These are phyloP conservation scores for Monoplex corrugatus DNA, from an alignment of 2,888 invertebrate species.

Conservation along the genomic window DNA sequence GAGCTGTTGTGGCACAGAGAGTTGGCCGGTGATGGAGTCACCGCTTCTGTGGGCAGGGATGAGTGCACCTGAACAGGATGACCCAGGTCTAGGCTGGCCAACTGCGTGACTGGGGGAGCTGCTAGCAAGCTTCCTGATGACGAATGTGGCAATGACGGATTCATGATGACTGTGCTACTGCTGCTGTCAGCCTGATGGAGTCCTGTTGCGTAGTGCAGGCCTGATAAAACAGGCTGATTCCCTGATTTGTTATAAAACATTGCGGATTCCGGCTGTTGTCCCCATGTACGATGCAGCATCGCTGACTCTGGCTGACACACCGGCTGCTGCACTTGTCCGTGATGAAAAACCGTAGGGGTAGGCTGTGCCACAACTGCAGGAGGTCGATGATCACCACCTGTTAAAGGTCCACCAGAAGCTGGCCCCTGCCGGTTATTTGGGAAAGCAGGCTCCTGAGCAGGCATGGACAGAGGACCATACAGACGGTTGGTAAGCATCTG, in stretches of 20 bases:
- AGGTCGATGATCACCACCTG: too few relatives aligned
- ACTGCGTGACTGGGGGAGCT: not conserved
- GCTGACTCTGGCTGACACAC: slow-evolving; percentile 7
- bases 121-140: not conserved
- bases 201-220: not conserved
- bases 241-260: not conserved
- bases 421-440: too few relatives aligned
- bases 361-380: not conserved
- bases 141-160: not conserved
- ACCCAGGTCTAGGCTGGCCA: not conserved
- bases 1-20: not conserved
- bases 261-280: slow-evolving; percentile 16
- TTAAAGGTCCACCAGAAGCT: not conserved
- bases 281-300: not conserved
- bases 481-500: not conserved
- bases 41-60: not conserved
- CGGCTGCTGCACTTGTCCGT: too few relatives aligned
- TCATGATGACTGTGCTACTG: not conserved
- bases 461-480: slow-evolving; percentile 14
- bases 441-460: not conserved
- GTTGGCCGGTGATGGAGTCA: not conserved
- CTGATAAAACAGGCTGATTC: not conserved
- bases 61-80: not conserved
- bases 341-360: too few relatives aligned
- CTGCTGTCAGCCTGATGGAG: not conserved